Evolutionary conservation across 1,140 invertebrate genomes (phyloP).

Genomic region (Eciton burchellii): DNA sequence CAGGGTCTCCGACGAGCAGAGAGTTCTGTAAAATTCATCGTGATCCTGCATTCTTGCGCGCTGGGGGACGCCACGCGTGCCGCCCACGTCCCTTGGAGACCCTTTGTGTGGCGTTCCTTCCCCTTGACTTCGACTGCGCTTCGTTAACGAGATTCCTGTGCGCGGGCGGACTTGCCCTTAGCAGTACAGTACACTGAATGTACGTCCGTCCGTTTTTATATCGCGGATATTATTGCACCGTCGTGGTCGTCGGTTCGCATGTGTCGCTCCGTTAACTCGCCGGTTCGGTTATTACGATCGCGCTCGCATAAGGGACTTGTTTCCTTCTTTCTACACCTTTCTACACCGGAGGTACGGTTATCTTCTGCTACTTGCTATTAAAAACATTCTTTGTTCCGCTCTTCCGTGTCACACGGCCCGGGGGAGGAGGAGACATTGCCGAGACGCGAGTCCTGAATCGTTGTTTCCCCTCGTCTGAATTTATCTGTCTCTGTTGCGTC

Average conservation of each 20-base stretch:
- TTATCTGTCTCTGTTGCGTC: conserved; percentile 36
- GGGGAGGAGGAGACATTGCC: not conserved
- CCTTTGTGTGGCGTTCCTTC: conserved; percentile 5
- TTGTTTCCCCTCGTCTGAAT: not conserved
- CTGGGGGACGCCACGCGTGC: not conserved
- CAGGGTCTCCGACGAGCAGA: conserved; percentile 87
- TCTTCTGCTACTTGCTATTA: conserved; percentile 7
- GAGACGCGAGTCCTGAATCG: not conserved
- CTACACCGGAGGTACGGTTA: not conserved
- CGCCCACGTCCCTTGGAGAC: not conserved
- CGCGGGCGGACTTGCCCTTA: not conserved
- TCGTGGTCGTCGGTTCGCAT: not conserved
- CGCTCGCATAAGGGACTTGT: conserved; percentile 10
- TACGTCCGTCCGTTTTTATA: conserved; percentile 53
- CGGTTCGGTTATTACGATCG: conserved; percentile 12
- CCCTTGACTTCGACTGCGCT: not conserved
- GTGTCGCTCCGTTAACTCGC: too few relatives aligned
- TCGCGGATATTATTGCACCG: conserved; percentile 10
- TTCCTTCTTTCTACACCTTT: not conserved
- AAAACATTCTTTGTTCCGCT: not conserved
- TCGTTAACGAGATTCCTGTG: conserved; percentile 19
- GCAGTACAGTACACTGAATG: conserved; percentile 28
- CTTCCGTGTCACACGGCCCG: not conserved
- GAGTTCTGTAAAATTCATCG: conserved; percentile 78
- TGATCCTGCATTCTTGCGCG: conserved; percentile 48